Percentiles rank a stretch among this genome's conserved stretches.
Conservation (phyloP, 1,140 invertebrate genomes). For the Cotesia chilonis region DNA sequence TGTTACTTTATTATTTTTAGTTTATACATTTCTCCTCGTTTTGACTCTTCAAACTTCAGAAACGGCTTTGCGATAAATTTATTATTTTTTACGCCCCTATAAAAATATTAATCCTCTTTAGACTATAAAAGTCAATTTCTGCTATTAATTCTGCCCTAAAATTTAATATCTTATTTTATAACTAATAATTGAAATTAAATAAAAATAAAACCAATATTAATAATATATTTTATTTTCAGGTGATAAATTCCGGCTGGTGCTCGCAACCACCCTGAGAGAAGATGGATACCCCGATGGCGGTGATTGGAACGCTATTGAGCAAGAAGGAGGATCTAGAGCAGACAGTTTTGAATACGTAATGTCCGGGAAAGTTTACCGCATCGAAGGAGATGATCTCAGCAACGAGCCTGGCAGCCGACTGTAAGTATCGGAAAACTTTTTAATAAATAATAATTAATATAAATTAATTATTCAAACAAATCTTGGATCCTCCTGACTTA, state of each 20-base stretch:
- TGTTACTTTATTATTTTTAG: neutral
- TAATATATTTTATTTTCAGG: constrained; percentile 61
- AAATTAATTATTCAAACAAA: neutral
- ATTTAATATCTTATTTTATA: too few relatives aligned
- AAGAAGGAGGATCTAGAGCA: constrained; percentile 84
- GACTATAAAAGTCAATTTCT: too few relatives aligned
- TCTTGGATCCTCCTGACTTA: neutral
- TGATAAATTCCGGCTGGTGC: constrained; percentile 92
- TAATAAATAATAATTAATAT: neutral
- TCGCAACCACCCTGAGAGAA: constrained; percentile 94
- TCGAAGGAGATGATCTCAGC: constrained; percentile 95
- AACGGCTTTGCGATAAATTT: neutral
- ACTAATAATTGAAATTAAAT: too few relatives aligned
- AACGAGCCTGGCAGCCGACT: constrained; percentile 86
- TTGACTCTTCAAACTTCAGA: constrained; percentile 12
- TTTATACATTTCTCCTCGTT: neutral
- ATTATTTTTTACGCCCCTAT: neutral
- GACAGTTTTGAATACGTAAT: constrained; percentile 99
- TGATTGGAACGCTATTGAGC: constrained; percentile 88
- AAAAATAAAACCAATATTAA: neutral
- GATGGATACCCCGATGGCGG: constrained; percentile 95
- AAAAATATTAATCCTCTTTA: too few relatives aligned
- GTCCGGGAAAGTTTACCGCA: constrained; percentile 99
- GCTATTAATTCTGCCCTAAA: too few relatives aligned
- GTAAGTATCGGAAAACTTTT: constrained; percentile 67